Evolutionary conservation across 2,113 vertebrate species (phyloP).

Genomic region (Boulengeromyrus knoepffleri): DNA sequence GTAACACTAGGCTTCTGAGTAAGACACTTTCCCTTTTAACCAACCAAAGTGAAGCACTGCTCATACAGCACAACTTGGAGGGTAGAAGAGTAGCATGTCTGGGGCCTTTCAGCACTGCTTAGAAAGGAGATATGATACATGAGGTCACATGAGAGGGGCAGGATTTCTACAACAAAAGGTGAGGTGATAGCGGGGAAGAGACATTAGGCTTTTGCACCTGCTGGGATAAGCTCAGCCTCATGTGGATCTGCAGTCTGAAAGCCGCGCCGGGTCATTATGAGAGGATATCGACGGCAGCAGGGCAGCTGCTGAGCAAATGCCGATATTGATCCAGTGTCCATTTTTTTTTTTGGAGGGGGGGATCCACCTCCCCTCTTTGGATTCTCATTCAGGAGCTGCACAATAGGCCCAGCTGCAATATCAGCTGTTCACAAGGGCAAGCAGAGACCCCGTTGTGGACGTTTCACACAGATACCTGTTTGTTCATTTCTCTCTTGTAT

Average conservation of each 20-base stretch:
- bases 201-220: slow-evolving; percentile 21
- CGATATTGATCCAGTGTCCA: slow-evolving; percentile 59
- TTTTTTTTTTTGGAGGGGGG: slow-evolving; percentile 29
- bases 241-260: slow-evolving; percentile 32
- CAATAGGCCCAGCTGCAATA: slow-evolving; percentile 45
- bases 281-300: slow-evolving; percentile 44
- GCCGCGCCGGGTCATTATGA: slow-evolving; percentile 38
- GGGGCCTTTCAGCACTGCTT: background rate
- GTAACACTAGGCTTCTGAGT: background rate
- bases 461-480: background rate
- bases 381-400: slow-evolving; percentile 41
- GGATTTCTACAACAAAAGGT: background rate
- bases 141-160: background rate
- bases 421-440: slow-evolving; percentile 15
- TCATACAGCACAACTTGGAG: background rate
- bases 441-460: background rate
- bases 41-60: background rate
- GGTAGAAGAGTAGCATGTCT: background rate
- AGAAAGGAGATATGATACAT: background rate
- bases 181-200: background rate
- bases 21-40: background rate
- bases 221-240: background rate
- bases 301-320: slow-evolving; percentile 59
- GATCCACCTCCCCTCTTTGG: slow-evolving; percentile 29
- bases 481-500: background rate